Evolutionary conservation across 2,113 vertebrate genomes (phyloP), one percentile per base, ranked within the genome.

Genomic region (Tamias sibiricus): DNA sequence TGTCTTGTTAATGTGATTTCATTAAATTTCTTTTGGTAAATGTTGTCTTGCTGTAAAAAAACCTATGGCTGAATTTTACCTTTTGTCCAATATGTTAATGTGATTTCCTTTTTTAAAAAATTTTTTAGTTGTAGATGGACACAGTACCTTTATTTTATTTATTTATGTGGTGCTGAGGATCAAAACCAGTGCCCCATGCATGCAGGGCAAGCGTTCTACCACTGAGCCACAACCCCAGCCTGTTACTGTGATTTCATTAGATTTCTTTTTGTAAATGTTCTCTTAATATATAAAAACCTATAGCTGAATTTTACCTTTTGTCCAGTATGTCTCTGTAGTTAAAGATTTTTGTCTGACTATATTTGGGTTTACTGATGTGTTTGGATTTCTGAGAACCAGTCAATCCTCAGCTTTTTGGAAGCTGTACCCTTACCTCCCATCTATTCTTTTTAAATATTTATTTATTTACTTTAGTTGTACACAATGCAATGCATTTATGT

Each of bases 231-330:
- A 49, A 49, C 47, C 47, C 47, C 47, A 49, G 2, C 47, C 47
- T 62, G 35, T 86, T 91, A 62, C 72, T 64, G 64, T 80, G 54
- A 37, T 90, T 86, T 95, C 57, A 40, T 74, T 92, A 75, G 54
- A 37, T 90, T 86, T 95, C 57, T n/a, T 74, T 92, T 77, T 37
- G 9, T 87, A 40, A 91, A 44, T 84, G 47, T 75, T 86, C 91
- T 30, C 35, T 52, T 66, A 19, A 49, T 13, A 44, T 40, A 40
- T 83, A 64, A 84, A 79, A 75, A 1, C 3, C 9, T 49, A 2
- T 28, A 40, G 54, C 52, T 20, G 28, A 57, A 42, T 90, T 72
- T 76, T 84, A 40, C 54, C 84, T 92, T 88, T 75, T 22, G 52
- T 79, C 24, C 28, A 20, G 2, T 19, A 59, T 74, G 91, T 64